Percentiles rank a stretch among this genome's conserved stretches.
Evolutionary conservation across 1,140 invertebrate genomes (phyloP).

Genomic region (Ctenoplectra terminalis): DNA sequence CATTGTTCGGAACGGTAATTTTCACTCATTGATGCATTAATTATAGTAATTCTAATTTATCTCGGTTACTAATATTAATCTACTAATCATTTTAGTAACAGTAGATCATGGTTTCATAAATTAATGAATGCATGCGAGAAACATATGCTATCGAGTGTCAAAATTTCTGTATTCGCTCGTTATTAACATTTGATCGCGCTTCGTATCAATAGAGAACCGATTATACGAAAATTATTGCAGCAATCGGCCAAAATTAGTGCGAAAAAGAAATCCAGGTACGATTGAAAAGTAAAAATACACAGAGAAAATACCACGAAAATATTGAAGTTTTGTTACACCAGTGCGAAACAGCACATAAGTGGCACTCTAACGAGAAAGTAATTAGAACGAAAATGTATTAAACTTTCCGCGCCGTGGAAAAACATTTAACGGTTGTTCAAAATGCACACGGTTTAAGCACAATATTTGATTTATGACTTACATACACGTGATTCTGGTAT

Average conservation of each 20-base stretch:
- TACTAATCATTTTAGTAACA: constrained; percentile 12
- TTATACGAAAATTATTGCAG: not conserved
- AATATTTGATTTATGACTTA: not conserved
- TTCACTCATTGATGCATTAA: not conserved
- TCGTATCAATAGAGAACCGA: no score
- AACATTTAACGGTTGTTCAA: not conserved
- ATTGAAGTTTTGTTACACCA: not conserved
- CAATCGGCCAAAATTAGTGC: not conserved
- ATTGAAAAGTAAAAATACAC: not conserved
- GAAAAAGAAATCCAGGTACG: not conserved
- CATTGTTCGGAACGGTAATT: no score
- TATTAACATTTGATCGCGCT: not conserved
- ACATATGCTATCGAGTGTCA: not conserved
- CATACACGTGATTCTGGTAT: no score
- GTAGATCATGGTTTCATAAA: not conserved
- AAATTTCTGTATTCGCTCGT: not conserved
- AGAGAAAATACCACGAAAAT: not conserved
- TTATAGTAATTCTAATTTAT: constrained; percentile 22
- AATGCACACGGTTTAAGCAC: not conserved
- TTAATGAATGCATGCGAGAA: not conserved
- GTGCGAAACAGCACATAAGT: not conserved
- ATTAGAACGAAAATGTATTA: constrained; percentile 7
- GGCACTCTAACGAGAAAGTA: not conserved
- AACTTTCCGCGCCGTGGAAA: not conserved
- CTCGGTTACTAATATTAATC: constrained; percentile 6